Evolutionary conservation across 1,140 invertebrate species (phyloP).

Genomic region (Bombus haemorrhoidalis): DNA sequence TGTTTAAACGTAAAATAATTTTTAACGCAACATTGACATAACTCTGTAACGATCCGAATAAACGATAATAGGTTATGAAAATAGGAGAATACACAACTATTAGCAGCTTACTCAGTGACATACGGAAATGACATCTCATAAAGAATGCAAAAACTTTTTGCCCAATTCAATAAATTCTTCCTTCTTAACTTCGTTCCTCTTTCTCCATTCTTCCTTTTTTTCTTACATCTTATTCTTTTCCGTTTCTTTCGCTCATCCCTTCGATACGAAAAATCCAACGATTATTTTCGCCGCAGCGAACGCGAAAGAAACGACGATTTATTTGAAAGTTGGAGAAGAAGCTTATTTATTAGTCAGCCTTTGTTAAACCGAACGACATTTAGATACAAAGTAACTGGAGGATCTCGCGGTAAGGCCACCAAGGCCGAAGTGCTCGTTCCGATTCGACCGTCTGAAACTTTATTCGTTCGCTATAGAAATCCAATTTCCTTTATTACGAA

Average conservation of each 20-base stretch:
- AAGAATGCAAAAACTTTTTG: not conserved
- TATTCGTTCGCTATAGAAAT: constrained; percentile 14
- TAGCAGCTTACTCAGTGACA: not conserved
- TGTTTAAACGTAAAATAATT: not conserved
- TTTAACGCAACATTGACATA: not conserved
- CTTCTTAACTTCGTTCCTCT: not conserved
- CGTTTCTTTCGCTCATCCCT: too few species aligned
- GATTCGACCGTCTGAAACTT: constrained; percentile 29
- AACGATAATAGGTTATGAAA: not conserved
- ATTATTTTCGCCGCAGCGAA: not conserved
- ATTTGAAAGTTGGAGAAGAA: not conserved
- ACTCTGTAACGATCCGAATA: not conserved
- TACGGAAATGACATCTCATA: not conserved
- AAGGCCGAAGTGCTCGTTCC: not conserved
- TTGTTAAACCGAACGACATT: constrained; percentile 29
- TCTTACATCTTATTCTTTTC: not conserved
- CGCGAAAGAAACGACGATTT: not conserved
- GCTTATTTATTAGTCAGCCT: constrained; percentile 24
- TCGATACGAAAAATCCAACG: not conserved
- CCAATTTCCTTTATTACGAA: constrained; percentile 31
- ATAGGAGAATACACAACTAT: not conserved
- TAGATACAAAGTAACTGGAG: constrained; percentile 13
- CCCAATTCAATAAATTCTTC: not conserved
- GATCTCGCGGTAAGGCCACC: not conserved
- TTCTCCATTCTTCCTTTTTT: not conserved